Base-by-base conservation (phyloP, 1,140 invertebrate genomes). In the Papilio glaucus region DNA sequence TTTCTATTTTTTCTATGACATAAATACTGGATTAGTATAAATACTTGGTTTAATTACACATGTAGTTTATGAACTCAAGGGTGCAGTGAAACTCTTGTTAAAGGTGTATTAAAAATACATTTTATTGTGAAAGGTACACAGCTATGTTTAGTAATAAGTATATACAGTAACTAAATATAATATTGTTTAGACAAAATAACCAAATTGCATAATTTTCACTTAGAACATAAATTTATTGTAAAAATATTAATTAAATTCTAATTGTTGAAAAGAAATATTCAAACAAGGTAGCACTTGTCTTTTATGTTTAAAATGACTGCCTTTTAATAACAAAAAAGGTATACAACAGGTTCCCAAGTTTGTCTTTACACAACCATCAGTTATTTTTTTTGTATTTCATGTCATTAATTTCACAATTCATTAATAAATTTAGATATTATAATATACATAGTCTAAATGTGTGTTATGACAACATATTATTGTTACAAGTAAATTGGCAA, bases 41-140 rank as follows among this genome's bases (percentile, higher is more conserved):
- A 13, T 24, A 13, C 4, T 0, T 21, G 24, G 21, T 42, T 18
- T 71, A 49, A 49, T 10, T 69, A 13, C 7, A 37, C 8, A 29
- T 69, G 5, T 69, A 24, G 3, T 12, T 37, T 57, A 70, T 74
- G 9, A 7, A 69, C 6, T 33, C 6, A 33, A 60, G 57, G 57
- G 4, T 7, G 12, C 8, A 68, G 13, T 29, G 24, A 69, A 69
- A 69, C 67, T 29, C 41, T 15, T 63, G 65, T 69, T 81, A 81
- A 89, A 90, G 85, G 88, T 91, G 89, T 92, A 92, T 88, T 92
- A 92, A 92, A 91, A 92, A 92, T 92, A 92, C 89, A 88, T 85
- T 92, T 91, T 88, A 92, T 91, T 92, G 88, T 90, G 87, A 90
- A 91, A 89, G 85, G 81, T 90, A 84, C 85, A 86, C 86, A 87